phyloP scores from a whole-genome alignment of 23 tunicate species.

The Ascidia mentula region DNA sequence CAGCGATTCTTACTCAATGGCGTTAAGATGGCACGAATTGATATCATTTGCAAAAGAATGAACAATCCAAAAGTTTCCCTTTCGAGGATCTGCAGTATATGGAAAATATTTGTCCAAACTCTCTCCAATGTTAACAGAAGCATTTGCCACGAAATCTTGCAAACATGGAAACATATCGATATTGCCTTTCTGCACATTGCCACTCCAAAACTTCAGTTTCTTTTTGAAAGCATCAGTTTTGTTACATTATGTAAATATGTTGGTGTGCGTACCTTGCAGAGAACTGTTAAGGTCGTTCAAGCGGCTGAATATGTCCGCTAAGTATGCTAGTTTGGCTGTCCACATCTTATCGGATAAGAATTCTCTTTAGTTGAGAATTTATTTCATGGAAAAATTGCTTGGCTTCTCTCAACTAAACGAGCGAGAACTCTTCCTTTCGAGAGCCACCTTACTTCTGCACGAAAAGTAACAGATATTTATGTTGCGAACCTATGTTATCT shows the following conservation, averaged over 20 bases:
- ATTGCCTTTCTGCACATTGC: conserved; percentile 64
- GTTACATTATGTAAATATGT: conserved; percentile 57
- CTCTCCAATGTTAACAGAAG: conserved; percentile 50
- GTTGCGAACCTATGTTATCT: conserved; percentile 52
- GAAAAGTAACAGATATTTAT: conserved; percentile 46
- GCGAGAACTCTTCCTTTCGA: conserved; percentile 44
- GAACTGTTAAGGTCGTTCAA: conserved; percentile 67
- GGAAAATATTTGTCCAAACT: conserved; percentile 65
- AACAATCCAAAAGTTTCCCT: conserved; percentile 50
- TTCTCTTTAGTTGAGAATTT: conserved; percentile 61
- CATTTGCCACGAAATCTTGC: conserved; percentile 47
- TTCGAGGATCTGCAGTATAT: conserved; percentile 57
- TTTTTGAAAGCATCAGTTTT: conserved; percentile 70
- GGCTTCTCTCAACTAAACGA: conserved; percentile 36
- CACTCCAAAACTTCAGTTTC: conserved; percentile 42
- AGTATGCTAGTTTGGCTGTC: conserved; percentile 56
- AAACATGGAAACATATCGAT: conserved; percentile 71
- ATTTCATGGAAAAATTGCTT: conserved; percentile 30
- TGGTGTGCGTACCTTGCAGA: conserved; percentile 53
- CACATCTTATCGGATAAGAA: conserved; percentile 67
- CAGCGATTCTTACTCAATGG: conserved; percentile 62
- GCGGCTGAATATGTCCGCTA: conserved; percentile 67
- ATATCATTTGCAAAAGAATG: conserved; percentile 35
- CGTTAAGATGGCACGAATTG: conserved; percentile 26
- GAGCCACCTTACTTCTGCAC: conserved; percentile 49